Base-by-base conservation (phyloP, 2,113 vertebrate genomes). In the Passer domesticus region DNA sequence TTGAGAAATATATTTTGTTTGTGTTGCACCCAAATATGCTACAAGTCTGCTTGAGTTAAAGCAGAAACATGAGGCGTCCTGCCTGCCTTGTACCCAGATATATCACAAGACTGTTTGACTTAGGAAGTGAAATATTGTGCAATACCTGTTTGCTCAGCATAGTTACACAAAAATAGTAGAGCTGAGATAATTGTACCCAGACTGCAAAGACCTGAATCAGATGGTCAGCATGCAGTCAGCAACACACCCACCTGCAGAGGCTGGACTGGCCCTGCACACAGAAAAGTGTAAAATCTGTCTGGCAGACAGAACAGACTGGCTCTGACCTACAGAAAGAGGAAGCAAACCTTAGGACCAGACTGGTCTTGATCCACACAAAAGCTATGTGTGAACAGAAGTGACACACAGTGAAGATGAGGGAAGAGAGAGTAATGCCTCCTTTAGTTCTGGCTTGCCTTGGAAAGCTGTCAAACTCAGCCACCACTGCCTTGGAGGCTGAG, bases 81-180 rank as follows among this genome's bases (percentile, higher is more conserved):
- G 44, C 74, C 59, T 94, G 70, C 62, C 58, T 92, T 79, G 35
- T 41, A 85, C 35, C 56, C 74, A 92, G 82, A 86, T 53, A 15
- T 59, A 73, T 20, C 53, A 60, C 52, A 47, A 60, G 58, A 70
- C 62, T 82, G 66, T 88, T 90, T 76, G 74, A 56, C 84, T 92
- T 85, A 67, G 82, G 53, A 88, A 86, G 62, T 75, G 79, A 83
- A 93, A 79, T 76, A 83, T 44, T 69, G 72, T 83, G 91, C 64
- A 91, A 76, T 68, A 79, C 31, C 52, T 80, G 33, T 82, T 93
- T 79, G 76, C 53, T 85, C 21, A 1, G 35, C 88, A 78, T 35
- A 89, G 75, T 47, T 92, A 53, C 53, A 90, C 72, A 77, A 64
- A 94, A 92, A 76, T 28, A 86, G 70, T 33, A 80, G 37, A 83